Base-by-base conservation (phyloP, 2,888 invertebrate species). In the Xylota sylvarum region DNA sequence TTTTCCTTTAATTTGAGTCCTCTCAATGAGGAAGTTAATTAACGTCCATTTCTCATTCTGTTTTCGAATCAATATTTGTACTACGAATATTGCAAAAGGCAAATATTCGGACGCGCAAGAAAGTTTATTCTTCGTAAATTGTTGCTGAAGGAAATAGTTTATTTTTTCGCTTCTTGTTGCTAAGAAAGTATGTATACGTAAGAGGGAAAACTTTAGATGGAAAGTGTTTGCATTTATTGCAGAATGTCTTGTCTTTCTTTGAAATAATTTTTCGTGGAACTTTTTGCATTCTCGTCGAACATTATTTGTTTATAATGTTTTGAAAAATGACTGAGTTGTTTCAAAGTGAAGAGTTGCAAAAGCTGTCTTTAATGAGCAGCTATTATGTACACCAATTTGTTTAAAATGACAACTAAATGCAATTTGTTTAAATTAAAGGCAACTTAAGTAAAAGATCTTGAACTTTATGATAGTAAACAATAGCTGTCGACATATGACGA, bases 1-100 rank as follows among this genome's bases (percentile, higher is more conserved):
- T 79, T 79, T 79, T 70, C 23, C 46, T 79, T 72, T 64, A 72
- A 72, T 65, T 72, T 78, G 69, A 52, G 23, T 70, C 62, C 70
- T 48, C 27, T 62, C 64, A 23, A 70, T 58, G 50, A 27, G 23
- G 10, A 70, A 43, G 62, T 70, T 62, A 78, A 78, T 78, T 78
- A 70, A 43, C 19, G 14, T 50, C 37, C 50, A 10, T 27, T 73
- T 37, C 10, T 6, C 23, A 60, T 55, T 43, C 52, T 10, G 27
- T 43, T 43, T 64, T 62, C 14, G 50, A 52, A 74, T 64, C 43
- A 52, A 74, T 64, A 74, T 76, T 67, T 56, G 76, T 19, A 5
- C 17, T 58, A 69, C 0, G 30, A 77, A 43, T 40, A 65, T 76
- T 14, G 0, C 4, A 23, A 55, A 23, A 56, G 55, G 9, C 32